Base-by-base conservation (phyloP, 35 echinoderm and acorn worm genomes). In the Heliocidaris erythrogramma region DNA sequence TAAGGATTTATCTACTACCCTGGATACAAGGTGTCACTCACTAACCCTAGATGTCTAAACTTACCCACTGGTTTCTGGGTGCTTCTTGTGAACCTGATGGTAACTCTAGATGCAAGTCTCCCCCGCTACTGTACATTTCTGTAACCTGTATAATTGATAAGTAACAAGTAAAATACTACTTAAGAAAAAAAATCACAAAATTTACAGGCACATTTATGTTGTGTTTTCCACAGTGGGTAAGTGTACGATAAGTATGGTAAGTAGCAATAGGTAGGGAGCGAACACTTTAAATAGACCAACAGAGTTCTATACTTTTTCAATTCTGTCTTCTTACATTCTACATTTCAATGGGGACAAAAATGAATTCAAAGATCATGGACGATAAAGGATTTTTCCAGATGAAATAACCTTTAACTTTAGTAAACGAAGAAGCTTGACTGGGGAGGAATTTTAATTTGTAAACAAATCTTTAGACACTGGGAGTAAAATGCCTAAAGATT, bases 111-210 rank as follows among this genome's bases (percentile, higher is more conserved):
- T 99, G 98, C 48, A 99, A 93, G 47, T 99, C 98, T 30, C 98
- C 98, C 30, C 98, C 98, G 88, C 98, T 99, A 88, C 97, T 97
- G 91, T 99, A 99, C 95, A 99, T 99, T 96, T 99, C 98, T 94
- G 96, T 99, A 30, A 97, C 97, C 97, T 97, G 93, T 85, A 17
- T 48, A 94, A 95, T 11, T 31, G 7, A 86, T 52, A 52, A 13
- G 49, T 52, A 78, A 7, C 18, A 78, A 27, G 6, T 24, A 78
- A 78, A 78, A 27, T 27, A 5, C 7, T 78, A 21, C 21, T 78
- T 78, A 27, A 78, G 8, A 17, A 78, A 78, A 21, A 78, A 29
- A 27, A 78, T 21, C 1, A 78, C 65, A 78, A 4, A 42, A 78
- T 78, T n/a, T 78, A 27, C 21, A 27, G 8, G 27, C 65, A 78